Conservation (phyloP, 2,113 vertebrate species). For the Pollachius pollachius region DNA sequence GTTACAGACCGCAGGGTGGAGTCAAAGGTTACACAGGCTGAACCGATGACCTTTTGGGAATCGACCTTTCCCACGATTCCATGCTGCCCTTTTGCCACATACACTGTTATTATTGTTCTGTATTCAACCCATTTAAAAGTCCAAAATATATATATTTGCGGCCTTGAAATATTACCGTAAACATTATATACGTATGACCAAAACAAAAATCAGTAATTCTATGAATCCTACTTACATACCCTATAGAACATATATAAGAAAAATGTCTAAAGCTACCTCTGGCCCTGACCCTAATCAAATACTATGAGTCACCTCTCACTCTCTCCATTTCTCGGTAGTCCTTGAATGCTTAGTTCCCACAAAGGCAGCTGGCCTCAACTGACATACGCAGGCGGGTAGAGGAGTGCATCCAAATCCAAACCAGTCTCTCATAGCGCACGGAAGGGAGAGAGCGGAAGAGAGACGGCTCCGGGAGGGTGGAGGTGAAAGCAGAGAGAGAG, state of each 20-base stretch:
- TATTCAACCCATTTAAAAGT: too few species aligned
- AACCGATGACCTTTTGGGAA: background rate
- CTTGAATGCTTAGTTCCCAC: constrained; percentile 34
- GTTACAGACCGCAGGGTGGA: too few species aligned
- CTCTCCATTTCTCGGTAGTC: constrained; percentile 30
- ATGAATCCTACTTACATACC: too few species aligned
- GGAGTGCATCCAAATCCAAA: constrained; percentile 37
- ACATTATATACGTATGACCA: too few species aligned
- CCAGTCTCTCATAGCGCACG: background rate
- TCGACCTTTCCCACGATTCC: background rate
- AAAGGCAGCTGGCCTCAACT: constrained; percentile 41
- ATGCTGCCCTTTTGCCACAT: background rate
- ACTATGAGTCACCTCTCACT: constrained; percentile 22
- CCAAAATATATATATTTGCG: too few species aligned
- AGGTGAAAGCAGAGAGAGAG: too few species aligned
- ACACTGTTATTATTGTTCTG: background rate
- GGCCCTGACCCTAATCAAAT: constrained; percentile 8
- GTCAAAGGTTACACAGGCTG: background rate
- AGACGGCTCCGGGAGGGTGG: too few species aligned
- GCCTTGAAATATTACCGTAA: too few species aligned
- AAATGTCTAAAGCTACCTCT: background rate
- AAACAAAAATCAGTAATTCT: too few species aligned
- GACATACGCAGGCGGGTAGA: constrained; percentile 46
- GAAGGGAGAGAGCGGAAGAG: too few species aligned
- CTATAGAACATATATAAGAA: too few species aligned